Conservation (phyloP, 2,113 vertebrate genomes). For the Cebus imitator region DNA sequence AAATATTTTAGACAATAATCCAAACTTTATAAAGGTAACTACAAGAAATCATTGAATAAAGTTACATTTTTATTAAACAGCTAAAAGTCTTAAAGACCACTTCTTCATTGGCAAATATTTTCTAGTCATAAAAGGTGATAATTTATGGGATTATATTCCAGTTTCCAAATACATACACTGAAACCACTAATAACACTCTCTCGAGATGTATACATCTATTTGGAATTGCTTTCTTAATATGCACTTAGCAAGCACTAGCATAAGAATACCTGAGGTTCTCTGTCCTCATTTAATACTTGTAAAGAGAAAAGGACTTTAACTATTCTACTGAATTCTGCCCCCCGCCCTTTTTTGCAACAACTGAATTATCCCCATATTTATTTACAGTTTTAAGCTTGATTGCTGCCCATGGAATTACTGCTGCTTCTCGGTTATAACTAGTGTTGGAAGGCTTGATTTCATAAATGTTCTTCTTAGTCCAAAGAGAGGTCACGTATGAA, state of each 20-base stretch:
- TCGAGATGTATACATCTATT: not conserved
- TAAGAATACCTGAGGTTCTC: not conserved
- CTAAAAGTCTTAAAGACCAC: not conserved
- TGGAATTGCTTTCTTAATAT: not conserved
- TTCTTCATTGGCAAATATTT: constrained; percentile 31
- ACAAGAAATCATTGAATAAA: constrained; percentile 22
- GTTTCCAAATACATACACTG: constrained; percentile 12
- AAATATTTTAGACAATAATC: not conserved
- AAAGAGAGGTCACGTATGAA: not conserved
- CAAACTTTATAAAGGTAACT: not conserved
- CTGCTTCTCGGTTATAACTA: not conserved
- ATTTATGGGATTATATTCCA: not conserved
- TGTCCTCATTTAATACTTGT: not conserved
- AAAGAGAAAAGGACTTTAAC: not conserved
- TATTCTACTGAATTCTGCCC: not conserved
- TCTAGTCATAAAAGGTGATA: constrained; percentile 27
- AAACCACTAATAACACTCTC: not conserved
- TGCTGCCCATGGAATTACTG: not conserved
- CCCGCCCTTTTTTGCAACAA: not conserved
- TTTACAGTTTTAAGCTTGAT: not conserved
- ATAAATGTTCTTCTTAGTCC: not conserved
- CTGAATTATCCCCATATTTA: not conserved
- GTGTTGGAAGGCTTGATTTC: not conserved
- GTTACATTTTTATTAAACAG: constrained; percentile 3
- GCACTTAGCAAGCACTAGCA: too few relatives aligned